phyloP scores from a whole-genome alignment of 2,888 invertebrate genomes.

The Pedicia rivosa region DNA sequence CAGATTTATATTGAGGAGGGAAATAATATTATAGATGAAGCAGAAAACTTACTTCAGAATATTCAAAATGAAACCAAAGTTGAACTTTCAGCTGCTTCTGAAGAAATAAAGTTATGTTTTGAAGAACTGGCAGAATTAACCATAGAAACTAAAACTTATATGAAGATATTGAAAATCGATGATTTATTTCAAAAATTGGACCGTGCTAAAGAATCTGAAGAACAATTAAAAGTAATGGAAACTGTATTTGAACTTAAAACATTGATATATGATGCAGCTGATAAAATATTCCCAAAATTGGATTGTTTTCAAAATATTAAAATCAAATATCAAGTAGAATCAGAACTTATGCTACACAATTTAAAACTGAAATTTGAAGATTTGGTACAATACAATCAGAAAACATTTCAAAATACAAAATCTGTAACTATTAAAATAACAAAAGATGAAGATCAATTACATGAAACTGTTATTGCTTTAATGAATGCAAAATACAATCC shows the following conservation, averaged over 20 bases:
- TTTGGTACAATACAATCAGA: conserved; percentile 24
- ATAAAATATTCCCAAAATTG: conserved; percentile 21
- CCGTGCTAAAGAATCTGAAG: conserved; percentile 23
- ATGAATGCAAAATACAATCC: conserved; percentile 28
- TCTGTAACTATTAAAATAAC: conserved; percentile 24
- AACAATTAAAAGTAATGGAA: conserved; percentile 22
- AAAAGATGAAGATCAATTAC: conserved; percentile 21
- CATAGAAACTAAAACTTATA: conserved; percentile 33
- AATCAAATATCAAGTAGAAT: conserved; percentile 24
- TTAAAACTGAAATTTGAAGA: conserved; percentile 26
- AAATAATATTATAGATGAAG: no score
- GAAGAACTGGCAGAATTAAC: conserved; percentile 38
- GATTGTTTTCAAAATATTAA: conserved; percentile 27
- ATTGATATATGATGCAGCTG: conserved; percentile 19
- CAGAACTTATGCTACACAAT: conserved; percentile 23
- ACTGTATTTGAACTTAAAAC: conserved; percentile 21
- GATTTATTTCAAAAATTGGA: conserved; percentile 31
- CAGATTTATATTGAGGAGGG: no score
- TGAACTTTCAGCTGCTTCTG: conserved; percentile 41
- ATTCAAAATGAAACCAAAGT: conserved; percentile 43
- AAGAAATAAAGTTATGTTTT: conserved; percentile 40
- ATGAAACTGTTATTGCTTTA: conserved; percentile 24
- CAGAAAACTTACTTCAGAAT: no score
- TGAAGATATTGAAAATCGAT: conserved; percentile 30
- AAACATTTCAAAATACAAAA: conserved; percentile 25